Evolutionary conservation across 2,797 vertebrate species (phyloP), one percentile per base, ranked within the genome.

Genomic region (Sebastes taczanowskii): DNA sequence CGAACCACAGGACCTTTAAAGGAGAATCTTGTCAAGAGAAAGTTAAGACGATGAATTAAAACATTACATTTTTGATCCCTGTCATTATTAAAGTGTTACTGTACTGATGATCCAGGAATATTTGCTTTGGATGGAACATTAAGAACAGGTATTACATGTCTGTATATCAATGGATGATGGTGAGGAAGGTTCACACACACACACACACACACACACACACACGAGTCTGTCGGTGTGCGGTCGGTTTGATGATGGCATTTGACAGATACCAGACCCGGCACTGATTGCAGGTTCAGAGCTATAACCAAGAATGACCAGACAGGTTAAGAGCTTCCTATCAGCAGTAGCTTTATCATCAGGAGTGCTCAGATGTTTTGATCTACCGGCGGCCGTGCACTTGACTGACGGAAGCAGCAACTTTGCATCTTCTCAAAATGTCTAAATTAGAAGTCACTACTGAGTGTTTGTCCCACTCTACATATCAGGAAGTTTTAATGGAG

Each of bases 321-420:
- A 90, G 82, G 88, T 91, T 90, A 93, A 95, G 92, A 92, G 91
- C 84, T 82, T 88, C 85, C 89, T 93, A 91, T 94, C 94, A 94
- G 89, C 91, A 85, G 81, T 75, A 80, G 86, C 83, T 87, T 91
- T 93, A 92, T 94, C 93, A 80, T 75, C 6, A 10, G 18, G 34
- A 64, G 87, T 71, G 83, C 82, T 87, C 61, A 25, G 67, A 78
- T 74, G 86, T 89, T 95, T 94, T 95, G 90, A 94, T 95, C 90
- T 87, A 13, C 42, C 7, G 52, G 22, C 55, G 42, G n/a, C 55
- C 4, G 30, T 64, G 62, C 55, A 34, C 77, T 84, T 74, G 80
- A 80, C 83, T 84, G 60, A 74, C 35, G 22, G 64, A 83, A 64
- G 63, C 67, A 69, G 42, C 34, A 69, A 66, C 78, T 82, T 64